Conservation (phyloP, 1,140 invertebrate genomes). For the Hyles vespertilio region DNA sequence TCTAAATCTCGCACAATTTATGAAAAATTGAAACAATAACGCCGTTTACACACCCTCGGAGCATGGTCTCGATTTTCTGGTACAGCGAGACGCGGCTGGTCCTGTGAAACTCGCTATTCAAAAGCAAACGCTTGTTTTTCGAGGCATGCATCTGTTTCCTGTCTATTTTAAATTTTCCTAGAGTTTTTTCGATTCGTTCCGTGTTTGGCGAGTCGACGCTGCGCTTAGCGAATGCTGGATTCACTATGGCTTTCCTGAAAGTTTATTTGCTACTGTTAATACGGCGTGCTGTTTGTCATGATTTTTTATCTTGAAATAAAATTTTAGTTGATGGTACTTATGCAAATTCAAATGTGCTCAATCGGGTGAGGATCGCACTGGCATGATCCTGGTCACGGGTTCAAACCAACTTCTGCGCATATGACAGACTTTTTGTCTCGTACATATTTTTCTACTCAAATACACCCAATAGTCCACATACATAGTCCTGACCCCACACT, state of each 20-base stretch:
- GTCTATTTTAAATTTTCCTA: slow-evolving; percentile 55
- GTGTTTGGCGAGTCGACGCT: slow-evolving; percentile 47
- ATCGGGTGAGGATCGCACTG: no score
- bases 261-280: slow-evolving; percentile 8
- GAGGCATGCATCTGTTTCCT: slow-evolving; percentile 68
- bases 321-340: no score
- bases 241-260: slow-evolving; percentile 71
- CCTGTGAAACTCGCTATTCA: slow-evolving; percentile 75
- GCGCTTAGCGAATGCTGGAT: slow-evolving; percentile 78
- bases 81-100: slow-evolving; percentile 76
- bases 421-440: no score
- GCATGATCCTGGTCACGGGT: no score
- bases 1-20: not conserved
- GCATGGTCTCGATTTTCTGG: slow-evolving; percentile 78
- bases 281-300: not conserved
- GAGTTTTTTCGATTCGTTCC: slow-evolving; percentile 31
- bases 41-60: slow-evolving; percentile 70
- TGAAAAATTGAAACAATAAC: not conserved
- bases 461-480: no score
- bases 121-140: slow-evolving; percentile 65
- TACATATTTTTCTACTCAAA: no score
- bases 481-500: no score
- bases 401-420: no score
- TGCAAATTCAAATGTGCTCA: no score
- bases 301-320: no score